phyloP scores from a whole-genome alignment of 2,888 invertebrate genomes.

The Lomographa bimaculata region DNA sequence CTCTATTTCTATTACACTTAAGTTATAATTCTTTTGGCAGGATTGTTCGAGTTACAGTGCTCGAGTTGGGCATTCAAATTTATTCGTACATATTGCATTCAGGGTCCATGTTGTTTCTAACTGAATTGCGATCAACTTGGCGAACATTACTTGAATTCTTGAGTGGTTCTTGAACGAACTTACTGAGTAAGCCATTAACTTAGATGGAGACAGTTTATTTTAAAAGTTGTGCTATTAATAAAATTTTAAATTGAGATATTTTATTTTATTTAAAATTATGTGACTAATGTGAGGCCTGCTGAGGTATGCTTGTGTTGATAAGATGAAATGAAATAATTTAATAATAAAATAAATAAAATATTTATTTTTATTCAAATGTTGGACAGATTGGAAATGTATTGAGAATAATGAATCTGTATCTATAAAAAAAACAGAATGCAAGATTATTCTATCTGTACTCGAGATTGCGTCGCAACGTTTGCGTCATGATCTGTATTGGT shows the following conservation, averaged over 20 bases:
- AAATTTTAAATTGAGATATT: constrained; percentile 7
- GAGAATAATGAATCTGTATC: too few species aligned
- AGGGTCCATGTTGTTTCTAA: constrained; percentile 68
- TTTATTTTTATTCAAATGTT: too few species aligned
- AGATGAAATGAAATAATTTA: too few species aligned
- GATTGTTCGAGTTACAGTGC: constrained; percentile 23
- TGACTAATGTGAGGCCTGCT: too few species aligned
- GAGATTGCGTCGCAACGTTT: too few species aligned
- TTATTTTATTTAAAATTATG: constrained; percentile 3
- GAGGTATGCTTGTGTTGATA: too few species aligned
- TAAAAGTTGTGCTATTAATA: constrained; percentile 7
- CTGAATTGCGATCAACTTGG: constrained; percentile 72
- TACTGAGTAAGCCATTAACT: constrained; percentile 25
- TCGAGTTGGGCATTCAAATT: constrained; percentile 46
- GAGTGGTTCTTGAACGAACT: constrained; percentile 41
- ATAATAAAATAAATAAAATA: neutral
- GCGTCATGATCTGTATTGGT: too few species aligned
- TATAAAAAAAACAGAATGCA: too few species aligned
- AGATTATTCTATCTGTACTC: too few species aligned
- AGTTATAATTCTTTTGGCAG: constrained; percentile 28
- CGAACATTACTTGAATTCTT: constrained; percentile 66
- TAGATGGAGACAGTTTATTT: constrained; percentile 24
- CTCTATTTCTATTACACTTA: constrained; percentile 33
- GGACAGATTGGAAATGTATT: too few species aligned
- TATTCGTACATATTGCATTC: constrained; percentile 68